A percentile compares a stretch with the other conserved stretches of the same genome.
phyloP scores from a whole-genome alignment of 2,888 invertebrate species.

The Gortyna flavago region DNA sequence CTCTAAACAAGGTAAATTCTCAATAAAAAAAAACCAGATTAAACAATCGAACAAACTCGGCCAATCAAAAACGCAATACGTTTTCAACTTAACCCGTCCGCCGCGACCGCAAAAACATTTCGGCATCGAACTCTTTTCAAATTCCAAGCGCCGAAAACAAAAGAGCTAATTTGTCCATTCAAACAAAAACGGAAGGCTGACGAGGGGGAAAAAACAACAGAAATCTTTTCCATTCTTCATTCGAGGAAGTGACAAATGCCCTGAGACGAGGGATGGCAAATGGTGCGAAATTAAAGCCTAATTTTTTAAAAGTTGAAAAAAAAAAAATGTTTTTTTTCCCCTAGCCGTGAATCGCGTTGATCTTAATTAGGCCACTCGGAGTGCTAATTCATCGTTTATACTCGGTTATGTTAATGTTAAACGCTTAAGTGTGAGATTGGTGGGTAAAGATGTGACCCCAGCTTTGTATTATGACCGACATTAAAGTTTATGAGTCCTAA shows the following conservation, averaged over 20 bases:
- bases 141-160: slow-evolving; percentile 71
- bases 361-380: slow-evolving; percentile 67
- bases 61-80: slow-evolving; percentile 61
- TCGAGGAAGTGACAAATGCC: slow-evolving; percentile 74
- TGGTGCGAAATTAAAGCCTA: slow-evolving; percentile 74
- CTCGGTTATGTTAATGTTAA: slow-evolving; percentile 68
- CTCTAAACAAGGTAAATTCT: slow-evolving; percentile 49
- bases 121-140: slow-evolving; percentile 72
- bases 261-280: slow-evolving; percentile 66
- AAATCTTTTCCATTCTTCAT: slow-evolving; percentile 72
- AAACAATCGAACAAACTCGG: slow-evolving; percentile 56
- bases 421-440: slow-evolving; percentile 64
- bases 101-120: slow-evolving; percentile 65
- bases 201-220: slow-evolving; percentile 68
- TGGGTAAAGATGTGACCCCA: slow-evolving; percentile 65
- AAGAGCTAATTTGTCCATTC: slow-evolving; percentile 78
- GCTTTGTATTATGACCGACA: slow-evolving; percentile 58
- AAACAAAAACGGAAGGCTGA: slow-evolving; percentile 66
- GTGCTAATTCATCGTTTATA: slow-evolving; percentile 70
- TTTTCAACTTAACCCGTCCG: slow-evolving; percentile 61
- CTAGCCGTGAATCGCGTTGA: slow-evolving; percentile 46
- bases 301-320: slow-evolving; percentile 66
- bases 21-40: slow-evolving; percentile 59
- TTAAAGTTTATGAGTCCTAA: slow-evolving; percentile 62
- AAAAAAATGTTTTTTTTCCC: slow-evolving; percentile 49